Evolutionary conservation across 2,888 invertebrate species (phyloP).

Genomic region (Ennomos quercinarius): DNA sequence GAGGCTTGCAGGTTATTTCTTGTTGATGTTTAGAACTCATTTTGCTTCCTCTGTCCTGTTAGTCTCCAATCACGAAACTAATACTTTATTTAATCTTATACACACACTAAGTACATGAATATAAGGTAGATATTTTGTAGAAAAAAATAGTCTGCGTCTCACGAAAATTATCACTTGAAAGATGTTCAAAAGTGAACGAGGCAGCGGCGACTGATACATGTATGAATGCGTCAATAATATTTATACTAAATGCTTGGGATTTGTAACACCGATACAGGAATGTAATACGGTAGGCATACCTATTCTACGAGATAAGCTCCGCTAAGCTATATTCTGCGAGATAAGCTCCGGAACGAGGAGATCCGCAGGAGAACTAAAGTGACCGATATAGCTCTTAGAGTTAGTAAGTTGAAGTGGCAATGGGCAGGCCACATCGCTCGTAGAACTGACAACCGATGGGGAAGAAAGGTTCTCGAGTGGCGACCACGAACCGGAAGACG

Average conservation of each 20-base stretch:
- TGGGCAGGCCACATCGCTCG: no score
- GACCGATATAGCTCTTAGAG: no score
- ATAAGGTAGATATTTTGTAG: not conserved
- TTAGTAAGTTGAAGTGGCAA: no score
- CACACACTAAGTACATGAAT: not conserved
- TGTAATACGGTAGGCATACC: no score
- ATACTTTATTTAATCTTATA: not conserved
- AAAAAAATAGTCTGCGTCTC: conserved; percentile 49
- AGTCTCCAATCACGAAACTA: conserved; percentile 9
- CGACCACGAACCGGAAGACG: no score
- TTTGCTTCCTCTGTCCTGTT: not conserved
- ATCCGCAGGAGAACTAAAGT: no score
- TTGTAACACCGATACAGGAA: no score
- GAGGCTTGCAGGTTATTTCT: conserved; percentile 75
- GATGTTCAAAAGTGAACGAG: conserved; percentile 13
- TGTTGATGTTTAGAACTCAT: conserved; percentile 25
- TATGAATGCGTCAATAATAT: conserved; percentile 28
- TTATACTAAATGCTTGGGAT: conserved; percentile 28
- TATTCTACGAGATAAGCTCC: no score
- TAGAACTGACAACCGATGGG: no score
- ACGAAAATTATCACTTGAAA: conserved; percentile 32
- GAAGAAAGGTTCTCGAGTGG: no score
- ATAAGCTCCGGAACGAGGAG: no score
- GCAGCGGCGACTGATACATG: conserved; percentile 48
- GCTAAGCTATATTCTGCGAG: no score